Evolutionary conservation across 2,888 invertebrate genomes (phyloP).

Genomic region (Sepiola atlantica): DNA sequence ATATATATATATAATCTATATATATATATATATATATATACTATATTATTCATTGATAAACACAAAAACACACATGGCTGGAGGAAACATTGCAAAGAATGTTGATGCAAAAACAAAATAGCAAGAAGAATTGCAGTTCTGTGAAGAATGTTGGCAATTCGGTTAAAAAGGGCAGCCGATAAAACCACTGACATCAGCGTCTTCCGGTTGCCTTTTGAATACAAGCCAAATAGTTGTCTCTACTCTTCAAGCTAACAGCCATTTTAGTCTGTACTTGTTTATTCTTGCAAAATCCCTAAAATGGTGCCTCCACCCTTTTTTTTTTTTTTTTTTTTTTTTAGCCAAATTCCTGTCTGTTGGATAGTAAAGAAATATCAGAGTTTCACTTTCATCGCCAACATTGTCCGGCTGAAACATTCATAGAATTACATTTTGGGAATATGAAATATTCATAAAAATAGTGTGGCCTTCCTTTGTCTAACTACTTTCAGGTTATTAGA

Average conservation of each 20-base stretch:
- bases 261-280: not conserved
- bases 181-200: constrained; percentile 10
- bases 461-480: no score
- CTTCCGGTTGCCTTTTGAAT: not conserved
- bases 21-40: not conserved
- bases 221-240: not conserved
- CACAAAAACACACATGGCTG: not conserved
- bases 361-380: no score
- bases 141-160: not conserved
- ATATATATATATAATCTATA: no score
- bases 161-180: not conserved
- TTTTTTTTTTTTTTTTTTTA: no score
- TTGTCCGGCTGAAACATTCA: no score
- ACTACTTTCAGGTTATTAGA: no score
- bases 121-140: not conserved
- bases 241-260: not conserved
- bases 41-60: not conserved
- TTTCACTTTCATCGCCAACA: no score
- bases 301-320: not conserved
- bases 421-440: no score
- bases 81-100: not conserved
- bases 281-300: not conserved
- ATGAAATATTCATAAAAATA: no score
- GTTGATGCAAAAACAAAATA: not conserved
- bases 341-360: no score